Evolutionary conservation across 2,113 vertebrate species (phyloP), one percentile per base, ranked within the genome.

Genomic region (Tragelaphus strepsiceros): DNA sequence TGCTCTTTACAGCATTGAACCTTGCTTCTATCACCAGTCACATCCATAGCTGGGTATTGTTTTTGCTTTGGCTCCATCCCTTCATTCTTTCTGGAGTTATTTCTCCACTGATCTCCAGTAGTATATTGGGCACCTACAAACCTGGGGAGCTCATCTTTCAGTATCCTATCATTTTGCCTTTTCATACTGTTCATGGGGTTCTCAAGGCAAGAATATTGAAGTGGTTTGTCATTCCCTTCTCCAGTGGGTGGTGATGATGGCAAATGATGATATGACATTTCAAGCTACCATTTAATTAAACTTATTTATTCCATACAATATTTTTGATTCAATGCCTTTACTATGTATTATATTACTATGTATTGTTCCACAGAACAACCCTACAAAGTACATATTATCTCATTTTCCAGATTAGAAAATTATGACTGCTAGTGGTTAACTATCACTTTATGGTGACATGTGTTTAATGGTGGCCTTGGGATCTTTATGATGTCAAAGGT

Each of bases 391-490:
- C 35, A 59, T 51, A 28, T 56, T 46, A 51, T 59, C 43, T 95
- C 43, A 35, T 78, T 88, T 80, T 78, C 39, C 77, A 71, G 81
- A 81, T 51, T 58, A 91, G 62, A 82, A 67, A 84, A 59, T 53
- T n/a, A 19, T 19, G 24, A 88, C 59, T 85, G 90, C 10, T n/a
- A 62, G 51, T 84, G 13, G 56, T 84, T 51, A 77, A 91, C 24
- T 46, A 83, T 61, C 26, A 21, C 28, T 46, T 81, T 56, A 81
- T 19, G 17, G 28, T 62, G 21, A 82, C 6, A 43, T 21, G 71
- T 24, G 30, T 32, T 53, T 56, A 28, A 46, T 16, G 46, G 46
- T 49, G 13, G 59, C 88, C 22, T 19, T 92, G 77, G 54, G 24
- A 58, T 78, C n/a, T 90, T 59, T 30, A 59, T 64, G 80, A 74